A percentile compares a stretch with the other conserved stretches of the same genome.
phyloP scores from a whole-genome alignment of 2,113 vertebrate genomes.

The Lycocorax pyrrhopterus region DNA sequence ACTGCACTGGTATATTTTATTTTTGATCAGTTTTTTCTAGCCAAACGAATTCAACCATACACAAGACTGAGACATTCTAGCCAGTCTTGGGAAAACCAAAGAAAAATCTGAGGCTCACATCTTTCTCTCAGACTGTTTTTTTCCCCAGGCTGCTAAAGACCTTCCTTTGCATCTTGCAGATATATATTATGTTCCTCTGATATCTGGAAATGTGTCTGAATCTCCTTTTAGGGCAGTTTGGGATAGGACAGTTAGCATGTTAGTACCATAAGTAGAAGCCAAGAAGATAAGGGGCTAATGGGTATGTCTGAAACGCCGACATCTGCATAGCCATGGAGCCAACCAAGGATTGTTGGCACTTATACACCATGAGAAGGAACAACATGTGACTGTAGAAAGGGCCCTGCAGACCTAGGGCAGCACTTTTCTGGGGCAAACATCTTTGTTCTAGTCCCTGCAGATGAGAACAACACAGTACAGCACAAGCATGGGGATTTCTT shows the following conservation, averaged over 20 bases:
- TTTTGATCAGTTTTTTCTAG: background rate
- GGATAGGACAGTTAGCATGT: background rate
- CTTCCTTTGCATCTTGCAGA: background rate
- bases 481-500: too few species aligned
- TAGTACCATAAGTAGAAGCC: rapidly evolving
- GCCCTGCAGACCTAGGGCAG: background rate
- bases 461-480: background rate
- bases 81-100: background rate
- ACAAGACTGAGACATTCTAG: background rate
- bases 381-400: background rate
- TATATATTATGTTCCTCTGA: background rate
- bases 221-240: background rate
- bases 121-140: background rate
- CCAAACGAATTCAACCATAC: background rate
- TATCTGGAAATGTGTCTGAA: background rate
- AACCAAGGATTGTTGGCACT: background rate
- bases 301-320: rapidly evolving
- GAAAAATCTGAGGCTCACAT: background rate
- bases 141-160: background rate
- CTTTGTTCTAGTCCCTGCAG: background rate
- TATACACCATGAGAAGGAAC: rapidly evolving
- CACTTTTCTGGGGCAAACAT: background rate
- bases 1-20: background rate
- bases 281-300: background rate
- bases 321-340: background rate